Base-by-base conservation (phyloP, 23 tunicate genomes). In the Trididemnum clinides region DNA sequence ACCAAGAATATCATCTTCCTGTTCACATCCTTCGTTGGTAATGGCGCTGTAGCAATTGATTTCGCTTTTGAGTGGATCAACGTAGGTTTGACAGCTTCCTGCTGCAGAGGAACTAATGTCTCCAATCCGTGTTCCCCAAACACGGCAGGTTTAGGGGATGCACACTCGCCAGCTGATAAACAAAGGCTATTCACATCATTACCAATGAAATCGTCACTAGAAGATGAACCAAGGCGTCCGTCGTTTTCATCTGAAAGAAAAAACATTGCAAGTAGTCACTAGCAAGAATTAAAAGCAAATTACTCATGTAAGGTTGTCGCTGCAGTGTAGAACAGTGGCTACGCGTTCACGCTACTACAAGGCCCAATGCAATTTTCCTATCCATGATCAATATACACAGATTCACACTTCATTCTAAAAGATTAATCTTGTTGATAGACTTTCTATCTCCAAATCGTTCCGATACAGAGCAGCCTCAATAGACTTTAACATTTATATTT, bases 121-220 rank as follows among this genome's bases (percentile, higher is more conserved):
- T 84, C 90, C 90, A 64, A 29, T 85, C 22, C 82, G 97, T 89
- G 97, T 88, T 83, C 97, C 92, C 97, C 87, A 75, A 84, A 92
- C 97, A 89, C 97, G 80, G 97, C 97, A 35, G 97, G 97, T 51
- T 59, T 72, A 73, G 97, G 92, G 97, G 97, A 92, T 92, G 86
- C 87, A 88, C 97, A 88, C 91, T 87, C 86, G 64, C 44, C 80
- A 51, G 84, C 44, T 23, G 81, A 33, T 31, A 70, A 72, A 62
- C 85, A 50, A 34, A 25, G 20, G 15, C 38, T 51, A 7, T 2
- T 38, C 36, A 3, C 80, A 36, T 7, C 57, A 23, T 30, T 28
- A 74, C 23, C 80, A 37, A n/a, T 15, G 34, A 37, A 69, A 28
- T 69, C 5, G 75, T 69, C 75, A 30, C n/a, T 7, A 7, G 38